phyloP scores from a whole-genome alignment of 2,113 vertebrate species.

The Sterna hirundo region DNA sequence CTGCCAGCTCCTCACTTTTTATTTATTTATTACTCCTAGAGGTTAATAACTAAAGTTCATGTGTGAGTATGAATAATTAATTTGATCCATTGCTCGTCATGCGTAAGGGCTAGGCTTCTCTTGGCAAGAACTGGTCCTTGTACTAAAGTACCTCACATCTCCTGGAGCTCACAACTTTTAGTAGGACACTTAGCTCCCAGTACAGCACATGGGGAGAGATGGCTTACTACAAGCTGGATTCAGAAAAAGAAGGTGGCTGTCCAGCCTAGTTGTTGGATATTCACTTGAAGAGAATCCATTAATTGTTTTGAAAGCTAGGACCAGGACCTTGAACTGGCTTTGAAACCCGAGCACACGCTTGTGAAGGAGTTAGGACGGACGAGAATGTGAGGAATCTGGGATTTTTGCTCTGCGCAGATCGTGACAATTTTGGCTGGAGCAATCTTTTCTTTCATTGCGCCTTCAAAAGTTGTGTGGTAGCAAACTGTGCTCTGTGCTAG shows the following conservation, averaged over 20 bases:
- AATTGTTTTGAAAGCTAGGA: neutral
- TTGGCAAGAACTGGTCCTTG: neutral
- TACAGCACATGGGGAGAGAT: neutral
- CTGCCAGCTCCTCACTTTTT: neutral
- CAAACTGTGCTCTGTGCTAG: neutral
- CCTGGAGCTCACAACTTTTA: neutral
- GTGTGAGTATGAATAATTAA: neutral
- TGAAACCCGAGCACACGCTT: neutral
- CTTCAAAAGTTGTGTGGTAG: neutral
- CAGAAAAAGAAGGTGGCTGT: neutral
- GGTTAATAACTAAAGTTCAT: neutral
- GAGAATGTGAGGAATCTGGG: neutral
- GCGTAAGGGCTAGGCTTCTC: neutral
- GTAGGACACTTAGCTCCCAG: neutral
- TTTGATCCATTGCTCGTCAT: neutral
- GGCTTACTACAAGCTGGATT: neutral
- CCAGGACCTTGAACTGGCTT: neutral
- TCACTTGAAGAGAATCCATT: neutral
- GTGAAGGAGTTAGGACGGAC: neutral
- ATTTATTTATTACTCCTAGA: slow-evolving; percentile 5
- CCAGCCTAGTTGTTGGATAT: neutral
- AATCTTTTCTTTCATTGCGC: neutral
- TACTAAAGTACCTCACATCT: neutral
- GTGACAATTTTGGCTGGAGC: neutral
- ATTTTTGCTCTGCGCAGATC: neutral